These are phyloP conservation scores for Poecilia velifera DNA, from an alignment of 2,797 vertebrate species.

Conservation along the genomic window DNA sequence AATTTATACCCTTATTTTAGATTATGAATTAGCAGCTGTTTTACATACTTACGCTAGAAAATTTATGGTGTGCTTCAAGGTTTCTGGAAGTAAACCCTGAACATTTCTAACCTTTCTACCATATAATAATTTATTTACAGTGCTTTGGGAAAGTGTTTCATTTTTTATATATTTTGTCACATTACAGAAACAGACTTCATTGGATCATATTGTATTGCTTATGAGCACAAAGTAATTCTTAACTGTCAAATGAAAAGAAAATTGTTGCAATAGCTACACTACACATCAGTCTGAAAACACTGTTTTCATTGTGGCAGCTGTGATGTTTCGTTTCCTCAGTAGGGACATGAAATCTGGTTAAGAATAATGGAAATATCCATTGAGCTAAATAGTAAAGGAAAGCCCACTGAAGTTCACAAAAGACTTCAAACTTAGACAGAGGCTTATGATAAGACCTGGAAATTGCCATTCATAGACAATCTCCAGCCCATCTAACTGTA, in stretches of 20 bases:
- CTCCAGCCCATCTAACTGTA: background rate
- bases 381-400: background rate
- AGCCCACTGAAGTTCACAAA: background rate
- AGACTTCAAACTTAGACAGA: background rate
- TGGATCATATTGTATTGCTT: background rate
- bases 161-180: background rate
- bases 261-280: background rate
- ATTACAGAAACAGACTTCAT: background rate
- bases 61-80: constrained; percentile 3
- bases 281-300: background rate
- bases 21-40: constrained; percentile 19
- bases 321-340: background rate
- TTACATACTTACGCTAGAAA: constrained; percentile 7
- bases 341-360: background rate
- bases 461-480: background rate
- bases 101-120: background rate
- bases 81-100: constrained; percentile 3
- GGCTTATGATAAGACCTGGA: background rate
- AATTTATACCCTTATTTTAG: constrained; percentile 20
- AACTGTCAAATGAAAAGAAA: background rate
- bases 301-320: background rate
- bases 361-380: background rate
- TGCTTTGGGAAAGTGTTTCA: background rate
- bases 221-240: background rate
- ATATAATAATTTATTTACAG: constrained; percentile 1